These are phyloP conservation scores for Desoria tigrina DNA, from an alignment of 2,888 invertebrate species.

Conservation along the genomic window DNA sequence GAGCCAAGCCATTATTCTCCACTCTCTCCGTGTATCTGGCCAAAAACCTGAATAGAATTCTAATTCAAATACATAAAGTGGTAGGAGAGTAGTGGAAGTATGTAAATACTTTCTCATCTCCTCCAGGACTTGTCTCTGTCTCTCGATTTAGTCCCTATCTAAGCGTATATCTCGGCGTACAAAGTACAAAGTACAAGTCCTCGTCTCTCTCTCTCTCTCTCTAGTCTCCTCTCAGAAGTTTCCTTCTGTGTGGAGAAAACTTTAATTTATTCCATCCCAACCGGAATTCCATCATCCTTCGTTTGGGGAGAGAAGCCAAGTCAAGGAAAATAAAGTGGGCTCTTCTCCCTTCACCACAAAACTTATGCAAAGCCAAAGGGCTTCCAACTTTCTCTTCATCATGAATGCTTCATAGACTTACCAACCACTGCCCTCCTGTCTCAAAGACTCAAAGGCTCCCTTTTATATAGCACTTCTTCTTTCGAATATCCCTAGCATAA, in stretches of 20 bases:
- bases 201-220: background rate
- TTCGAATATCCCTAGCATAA: too few species aligned
- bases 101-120: conserved; percentile 27
- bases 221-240: conserved; percentile 12
- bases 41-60: conserved; percentile 23
- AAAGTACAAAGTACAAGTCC: too few species aligned
- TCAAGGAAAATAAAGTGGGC: conserved; percentile 20
- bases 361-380: conserved; percentile 15
- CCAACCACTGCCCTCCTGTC: conserved; percentile 1
- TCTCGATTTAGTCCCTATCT: background rate
- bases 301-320: conserved; percentile 8
- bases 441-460: background rate
- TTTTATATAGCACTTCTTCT: too few species aligned
- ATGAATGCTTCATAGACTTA: conserved; percentile 17
- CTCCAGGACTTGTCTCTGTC: conserved; percentile 18
- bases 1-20: conserved; percentile 20
- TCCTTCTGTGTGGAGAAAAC: conserved; percentile 14
- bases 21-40: conserved; percentile 7
- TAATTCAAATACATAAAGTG: conserved; percentile 23
- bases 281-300: conserved; percentile 26
- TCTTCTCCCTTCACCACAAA: conserved; percentile 20
- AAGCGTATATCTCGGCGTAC: too few species aligned
- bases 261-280: conserved; percentile 23
- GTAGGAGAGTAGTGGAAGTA: conserved; percentile 5
- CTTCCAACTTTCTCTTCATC: conserved; percentile 18